Evolutionary conservation across 2,797 vertebrate genomes (phyloP).

Genomic region (Hydrocynus forskahlii): DNA sequence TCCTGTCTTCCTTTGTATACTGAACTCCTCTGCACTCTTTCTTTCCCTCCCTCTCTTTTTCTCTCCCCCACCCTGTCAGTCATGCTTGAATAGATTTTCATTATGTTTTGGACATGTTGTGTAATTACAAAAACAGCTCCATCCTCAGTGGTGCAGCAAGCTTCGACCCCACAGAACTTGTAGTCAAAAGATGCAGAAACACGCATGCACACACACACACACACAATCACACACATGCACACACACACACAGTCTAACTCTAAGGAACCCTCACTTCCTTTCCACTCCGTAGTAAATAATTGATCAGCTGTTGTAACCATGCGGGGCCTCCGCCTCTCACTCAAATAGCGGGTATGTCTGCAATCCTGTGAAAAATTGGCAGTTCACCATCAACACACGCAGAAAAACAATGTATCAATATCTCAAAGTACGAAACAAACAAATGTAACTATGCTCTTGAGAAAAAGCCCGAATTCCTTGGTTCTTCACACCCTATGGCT

Average conservation of each 20-base stretch:
- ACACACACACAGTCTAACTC: background rate
- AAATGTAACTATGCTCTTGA: no score
- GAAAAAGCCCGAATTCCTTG: no score
- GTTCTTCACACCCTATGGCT: no score
- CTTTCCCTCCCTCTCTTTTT: background rate
- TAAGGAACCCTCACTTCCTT: slow-evolving; percentile 2
- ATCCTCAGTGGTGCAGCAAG: background rate
- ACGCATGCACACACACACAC: background rate
- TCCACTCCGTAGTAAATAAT: slow-evolving; percentile 47
- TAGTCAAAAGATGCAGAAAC: background rate
- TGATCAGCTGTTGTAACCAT: slow-evolving; percentile 38
- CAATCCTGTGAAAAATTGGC: background rate
- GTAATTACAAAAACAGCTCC: slow-evolving; percentile 15
- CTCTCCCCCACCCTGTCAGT: background rate
- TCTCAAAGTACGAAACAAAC: no score
- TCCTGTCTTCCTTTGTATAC: background rate
- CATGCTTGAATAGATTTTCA: slow-evolving; percentile 19
- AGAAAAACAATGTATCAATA: no score
- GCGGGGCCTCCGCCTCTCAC: slow-evolving; percentile 34
- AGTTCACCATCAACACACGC: no score
- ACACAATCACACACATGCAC: no score
- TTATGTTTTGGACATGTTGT: slow-evolving; percentile 18
- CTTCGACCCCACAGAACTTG: background rate
- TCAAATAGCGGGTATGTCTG: slow-evolving; percentile 44
- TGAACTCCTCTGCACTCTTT: background rate